These are phyloP conservation scores for Formica aserva DNA, from an alignment of 2,888 invertebrate genomes.

Conservation along the genomic window DNA sequence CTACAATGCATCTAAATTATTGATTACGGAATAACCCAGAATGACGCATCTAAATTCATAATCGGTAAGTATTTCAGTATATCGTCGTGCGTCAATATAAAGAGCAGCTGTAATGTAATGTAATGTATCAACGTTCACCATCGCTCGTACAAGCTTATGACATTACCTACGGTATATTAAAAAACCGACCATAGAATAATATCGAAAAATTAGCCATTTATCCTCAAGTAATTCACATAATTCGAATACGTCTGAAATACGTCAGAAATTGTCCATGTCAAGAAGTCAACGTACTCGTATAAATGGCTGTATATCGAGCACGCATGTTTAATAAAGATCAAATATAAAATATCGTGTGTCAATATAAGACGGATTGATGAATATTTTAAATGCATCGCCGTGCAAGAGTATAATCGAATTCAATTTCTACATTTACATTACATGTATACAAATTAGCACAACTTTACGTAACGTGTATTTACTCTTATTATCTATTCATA, in stretches of 20 bases:
- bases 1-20: slow-evolving; percentile 62
- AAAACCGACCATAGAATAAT: slow-evolving; percentile 52
- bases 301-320: background rate
- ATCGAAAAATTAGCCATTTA: slow-evolving; percentile 48
- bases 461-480: background rate
- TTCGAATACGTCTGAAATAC: slow-evolving; percentile 51
- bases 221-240: slow-evolving; percentile 16
- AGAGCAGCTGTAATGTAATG: slow-evolving; percentile 44
- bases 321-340: slow-evolving; percentile 38
- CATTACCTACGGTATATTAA: background rate
- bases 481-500: background rate
- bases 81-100: slow-evolving; percentile 46
- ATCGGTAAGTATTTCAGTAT: slow-evolving; percentile 62
- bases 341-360: slow-evolving; percentile 35
- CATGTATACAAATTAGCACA: background rate
- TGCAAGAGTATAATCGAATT: slow-evolving; percentile 41
- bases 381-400: slow-evolving; percentile 7
- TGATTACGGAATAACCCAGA: slow-evolving; percentile 66
- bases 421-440: background rate
- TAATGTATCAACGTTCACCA: background rate
- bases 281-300: slow-evolving; percentile 23
- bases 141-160: slow-evolving; percentile 1
- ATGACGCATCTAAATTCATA: slow-evolving; percentile 66
- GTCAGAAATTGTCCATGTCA: slow-evolving; percentile 47
- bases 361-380: slow-evolving; percentile 40